Evolutionary conservation across 2,797 vertebrate species (phyloP), one percentile per base, ranked within the genome.

Genomic region (Ceryle rudis): DNA sequence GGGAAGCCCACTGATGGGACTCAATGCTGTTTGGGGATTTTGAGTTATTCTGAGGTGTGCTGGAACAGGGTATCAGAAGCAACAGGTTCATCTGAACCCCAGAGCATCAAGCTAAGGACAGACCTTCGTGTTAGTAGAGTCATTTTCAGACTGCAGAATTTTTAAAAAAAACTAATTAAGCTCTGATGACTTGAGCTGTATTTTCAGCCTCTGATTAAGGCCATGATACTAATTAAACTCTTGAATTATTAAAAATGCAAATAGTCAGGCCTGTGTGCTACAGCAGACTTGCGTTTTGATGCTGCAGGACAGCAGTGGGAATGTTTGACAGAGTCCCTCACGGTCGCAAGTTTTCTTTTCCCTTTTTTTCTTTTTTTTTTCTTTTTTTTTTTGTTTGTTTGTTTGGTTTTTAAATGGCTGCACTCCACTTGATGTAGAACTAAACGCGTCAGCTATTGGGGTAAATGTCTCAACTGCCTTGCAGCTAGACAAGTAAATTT

Each of bases 191-290:
- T 97, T 97, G 96, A 98, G 96, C 95, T 97, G 87, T 97, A 96
- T 97, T 97, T 97, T 91, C 93, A 95, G 90, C 86, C 86, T 95
- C 97, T 98, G 97, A 97, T 98, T 97, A 97, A 98, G 96, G 97
- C 96, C 95, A 86, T 46, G 97, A 87, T 97, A 90, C 97, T 97
- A 97, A 97, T 98, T 98, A 98, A 97, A 97, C 96, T 97, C 94
- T 91, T 96, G 95, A 98, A 96, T 97, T 96, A 98, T 98, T 98
- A 97, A 96, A 97, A 98, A 97, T 97, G 96, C 95, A 97, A 98
- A 98, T 97, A 95, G 66, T 85, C 89, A 97, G 88, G 81, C 74
- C 95, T 95, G 58, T 84, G 52, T 95, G 97, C 82, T 89, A 89
- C 78, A 84, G 94, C 84, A 96, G 91, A 69, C 62, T 81, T 89